Conservation (phyloP, 1,140 invertebrate genomes). For the Solen grandis region DNA sequence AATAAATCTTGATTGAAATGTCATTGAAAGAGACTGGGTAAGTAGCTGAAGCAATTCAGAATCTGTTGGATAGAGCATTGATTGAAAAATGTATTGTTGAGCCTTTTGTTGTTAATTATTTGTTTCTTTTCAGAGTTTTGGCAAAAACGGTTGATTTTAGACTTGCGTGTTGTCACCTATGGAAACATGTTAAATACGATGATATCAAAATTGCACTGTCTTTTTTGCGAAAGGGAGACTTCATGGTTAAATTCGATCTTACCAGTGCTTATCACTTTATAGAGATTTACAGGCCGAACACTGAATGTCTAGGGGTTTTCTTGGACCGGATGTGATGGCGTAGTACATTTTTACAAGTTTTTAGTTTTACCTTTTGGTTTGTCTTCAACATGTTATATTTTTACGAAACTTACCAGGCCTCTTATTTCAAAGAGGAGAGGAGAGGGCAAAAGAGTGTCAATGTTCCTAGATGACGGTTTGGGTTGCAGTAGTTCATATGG, state of each 20-base stretch:
- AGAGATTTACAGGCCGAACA: conserved; percentile 31
- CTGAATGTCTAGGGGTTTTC: conserved; percentile 27
- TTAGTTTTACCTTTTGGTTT: conserved; percentile 34
- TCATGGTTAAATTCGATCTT: neutral
- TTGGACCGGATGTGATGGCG: conserved; percentile 1
- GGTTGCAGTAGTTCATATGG: neutral
- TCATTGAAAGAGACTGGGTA: conserved; percentile 12
- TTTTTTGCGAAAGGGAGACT: neutral
- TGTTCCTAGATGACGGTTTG: conserved; percentile 36
- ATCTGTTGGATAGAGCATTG: conserved; percentile 32
- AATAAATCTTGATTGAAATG: conserved; percentile 25
- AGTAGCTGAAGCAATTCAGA: conserved; percentile 14
- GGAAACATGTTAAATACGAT: neutral
- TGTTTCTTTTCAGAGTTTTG: conserved; percentile 15
- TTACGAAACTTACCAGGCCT: conserved; percentile 28
- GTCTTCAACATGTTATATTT: conserved; percentile 19
- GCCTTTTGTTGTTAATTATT: conserved; percentile 31
- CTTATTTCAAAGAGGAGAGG: conserved; percentile 25
- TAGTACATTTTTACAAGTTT: conserved; percentile 23
- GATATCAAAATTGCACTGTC: neutral
- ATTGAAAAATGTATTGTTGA: conserved; percentile 26
- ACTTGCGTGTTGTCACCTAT: neutral
- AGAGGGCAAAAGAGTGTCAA: conserved; percentile 1
- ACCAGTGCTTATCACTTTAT: neutral
- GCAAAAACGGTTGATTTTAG: neutral